Evolutionary conservation across 2,888 invertebrate genomes (phyloP).

Genomic region (Hydrotaea diabolus): DNA sequence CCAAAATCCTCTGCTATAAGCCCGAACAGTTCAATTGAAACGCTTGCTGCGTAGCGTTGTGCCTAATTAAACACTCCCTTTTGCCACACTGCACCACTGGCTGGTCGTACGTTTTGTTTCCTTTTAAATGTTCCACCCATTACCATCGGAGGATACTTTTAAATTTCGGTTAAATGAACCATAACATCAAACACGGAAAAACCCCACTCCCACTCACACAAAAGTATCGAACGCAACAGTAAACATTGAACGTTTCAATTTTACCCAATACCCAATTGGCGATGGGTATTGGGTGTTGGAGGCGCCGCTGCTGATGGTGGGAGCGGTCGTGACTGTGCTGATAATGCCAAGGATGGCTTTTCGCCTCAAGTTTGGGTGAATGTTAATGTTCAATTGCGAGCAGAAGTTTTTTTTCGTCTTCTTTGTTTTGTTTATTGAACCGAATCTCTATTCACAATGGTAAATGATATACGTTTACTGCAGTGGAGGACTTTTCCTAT

Average conservation of each 20-base stretch:
- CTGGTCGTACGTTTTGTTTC: not conserved
- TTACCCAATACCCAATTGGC: not conserved
- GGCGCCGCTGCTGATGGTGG: not conserved
- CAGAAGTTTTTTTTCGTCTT: not conserved
- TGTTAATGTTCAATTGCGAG: constrained; percentile 22
- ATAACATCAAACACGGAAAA: constrained; percentile 32
- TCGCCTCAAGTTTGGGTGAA: not conserved
- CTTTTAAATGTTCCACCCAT: not conserved
- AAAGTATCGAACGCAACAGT: constrained; percentile 5
- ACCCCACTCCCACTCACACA: too few species aligned
- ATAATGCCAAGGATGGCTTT: not conserved
- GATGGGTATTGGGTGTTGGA: too few species aligned
- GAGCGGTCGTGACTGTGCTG: not conserved
- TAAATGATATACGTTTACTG: constrained; percentile 34
- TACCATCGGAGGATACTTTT: constrained; percentile 30
- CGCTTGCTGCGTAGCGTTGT: constrained; percentile 54
- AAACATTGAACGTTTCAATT: constrained; percentile 5
- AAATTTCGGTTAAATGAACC: constrained; percentile 55
- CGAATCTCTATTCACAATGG: not conserved
- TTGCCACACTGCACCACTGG: not conserved
- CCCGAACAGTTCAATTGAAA: constrained; percentile 49
- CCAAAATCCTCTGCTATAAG: not conserved
- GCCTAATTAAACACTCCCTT: constrained; percentile 60
- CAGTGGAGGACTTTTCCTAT: constrained; percentile 19
- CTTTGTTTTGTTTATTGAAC: not conserved